A percentile compares a stretch with the other conserved stretches of the same genome.
phyloP scores from a whole-genome alignment of 2,113 vertebrate genomes.

The Nymphicus hollandicus region DNA sequence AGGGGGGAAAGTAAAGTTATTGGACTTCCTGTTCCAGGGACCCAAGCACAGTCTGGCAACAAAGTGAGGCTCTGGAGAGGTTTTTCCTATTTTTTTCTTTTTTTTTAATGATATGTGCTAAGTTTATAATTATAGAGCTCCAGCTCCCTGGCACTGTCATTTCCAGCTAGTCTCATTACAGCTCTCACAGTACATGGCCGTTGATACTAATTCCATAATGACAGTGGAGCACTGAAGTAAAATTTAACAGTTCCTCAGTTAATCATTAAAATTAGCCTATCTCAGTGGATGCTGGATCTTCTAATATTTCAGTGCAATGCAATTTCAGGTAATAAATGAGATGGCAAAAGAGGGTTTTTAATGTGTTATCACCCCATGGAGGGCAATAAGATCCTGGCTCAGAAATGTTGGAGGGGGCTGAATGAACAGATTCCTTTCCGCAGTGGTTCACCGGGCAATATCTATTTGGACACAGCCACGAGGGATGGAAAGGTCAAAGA shows the following conservation, averaged over 20 bases:
- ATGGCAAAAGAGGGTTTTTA: slow-evolving; percentile 57
- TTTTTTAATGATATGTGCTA: slow-evolving; percentile 3
- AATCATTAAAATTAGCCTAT: slow-evolving; percentile 75
- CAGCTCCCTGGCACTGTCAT: slow-evolving; percentile 19
- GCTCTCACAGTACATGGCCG: slow-evolving; percentile 24
- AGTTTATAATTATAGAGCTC: slow-evolving; percentile 20
- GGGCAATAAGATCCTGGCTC: slow-evolving; percentile 10
- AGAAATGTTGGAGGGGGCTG: neutral
- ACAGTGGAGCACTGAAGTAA: slow-evolving; percentile 58
- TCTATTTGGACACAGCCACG: neutral
- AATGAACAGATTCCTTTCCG: neutral
- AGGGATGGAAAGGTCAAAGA: neutral
- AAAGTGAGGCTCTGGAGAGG: neutral
- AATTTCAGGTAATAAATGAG: slow-evolving; percentile 70
- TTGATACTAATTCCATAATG: slow-evolving; percentile 71
- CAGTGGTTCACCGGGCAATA: neutral
- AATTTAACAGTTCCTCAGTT: slow-evolving; percentile 73
- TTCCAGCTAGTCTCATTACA: slow-evolving; percentile 61
- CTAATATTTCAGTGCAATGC: slow-evolving; percentile 41
- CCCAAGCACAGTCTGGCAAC: neutral
- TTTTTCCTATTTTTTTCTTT: neutral
- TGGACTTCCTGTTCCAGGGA: neutral
- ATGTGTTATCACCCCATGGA: slow-evolving; percentile 9
- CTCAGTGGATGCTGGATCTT: slow-evolving; percentile 52
- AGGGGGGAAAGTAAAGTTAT: neutral